Evolutionary conservation across 2,888 invertebrate genomes (phyloP), one percentile per base, ranked within the genome.

Genomic region (Heliconius erato): DNA sequence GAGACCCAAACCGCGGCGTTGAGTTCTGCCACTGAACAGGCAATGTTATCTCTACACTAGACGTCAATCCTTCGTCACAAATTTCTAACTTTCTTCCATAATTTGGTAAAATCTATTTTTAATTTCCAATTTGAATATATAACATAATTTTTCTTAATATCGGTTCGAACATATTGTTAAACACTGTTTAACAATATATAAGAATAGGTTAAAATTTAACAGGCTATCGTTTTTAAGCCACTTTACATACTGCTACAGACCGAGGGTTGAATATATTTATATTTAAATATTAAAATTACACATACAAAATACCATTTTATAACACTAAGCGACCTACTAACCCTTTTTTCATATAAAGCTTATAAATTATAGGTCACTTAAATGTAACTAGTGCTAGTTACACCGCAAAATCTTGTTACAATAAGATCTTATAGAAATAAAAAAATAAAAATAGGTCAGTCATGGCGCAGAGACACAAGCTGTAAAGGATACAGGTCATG

Each of bases 281-380:
- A 79, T 77, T 77, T 49, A 35, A 78, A 79, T 83, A 72, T 79
- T 81, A 72, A 76, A 79, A 74, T 77, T 76, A 76, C 69, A 71
- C 74, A 35, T 68, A 79, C 65, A 32, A 81, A 81, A 77, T 49
- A 72, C 68, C 63, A 82, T 82, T 84, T 85, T 81, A 82, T 82
- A 85, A 82, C 72, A 83, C 84, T 81, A 71, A 79, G 77, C 79
- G 84, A 85, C 85, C 85, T 82, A 85, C 80, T 85, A 81, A 85
- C 85, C 83, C 59, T 76, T 83, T 85, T 85, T 82, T 81, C 79
- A 79, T 79, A 79, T 74, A 80, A 74, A 59, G 74, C 49, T 79
- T 78, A 72, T 82, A 82, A 84, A 80, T 82, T 80, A 82, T 82
- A 80, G 82, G 82, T 80, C 82, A 74, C 68, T 79, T 83, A 67